These are phyloP conservation scores for Ophioninae sp. DNA, from an alignment of 2,888 invertebrate species.

Conservation along the genomic window DNA sequence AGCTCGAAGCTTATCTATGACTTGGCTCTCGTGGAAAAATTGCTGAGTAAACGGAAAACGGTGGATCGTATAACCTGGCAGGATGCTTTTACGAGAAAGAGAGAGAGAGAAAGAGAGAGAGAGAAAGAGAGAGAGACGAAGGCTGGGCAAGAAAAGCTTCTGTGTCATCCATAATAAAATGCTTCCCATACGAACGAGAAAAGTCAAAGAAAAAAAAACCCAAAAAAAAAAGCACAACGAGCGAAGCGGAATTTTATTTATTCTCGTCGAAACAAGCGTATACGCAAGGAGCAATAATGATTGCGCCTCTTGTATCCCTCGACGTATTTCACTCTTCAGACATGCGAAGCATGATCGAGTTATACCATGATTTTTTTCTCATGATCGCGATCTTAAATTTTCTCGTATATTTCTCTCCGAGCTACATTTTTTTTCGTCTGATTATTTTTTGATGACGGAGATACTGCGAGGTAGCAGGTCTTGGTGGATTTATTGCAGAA, in stretches of 20 bases:
- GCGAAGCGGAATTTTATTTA: background rate
- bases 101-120: slow-evolving; percentile 1
- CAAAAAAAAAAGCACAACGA: background rate
- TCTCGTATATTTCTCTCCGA: no score
- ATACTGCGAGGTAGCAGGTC: no score
- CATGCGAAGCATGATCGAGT: background rate
- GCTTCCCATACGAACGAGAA: slow-evolving; percentile 10
- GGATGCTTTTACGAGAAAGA: slow-evolving; percentile 57
- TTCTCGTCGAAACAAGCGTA: background rate
- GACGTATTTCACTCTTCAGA: background rate
- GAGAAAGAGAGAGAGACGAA: background rate
- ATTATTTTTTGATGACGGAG: no score
- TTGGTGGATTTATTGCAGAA: no score
- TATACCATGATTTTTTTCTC: background rate
- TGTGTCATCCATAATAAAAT: slow-evolving; percentile 43
- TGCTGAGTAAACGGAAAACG: slow-evolving; percentile 64
- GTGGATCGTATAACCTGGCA: slow-evolving; percentile 61
- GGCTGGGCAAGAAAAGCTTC: slow-evolving; percentile 25
- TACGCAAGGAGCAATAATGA: background rate
- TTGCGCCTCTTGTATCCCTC: background rate
- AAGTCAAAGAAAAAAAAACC: background rate
- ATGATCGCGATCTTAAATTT: background rate
- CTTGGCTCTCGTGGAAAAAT: slow-evolving; percentile 63
- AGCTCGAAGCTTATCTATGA: slow-evolving; percentile 62
- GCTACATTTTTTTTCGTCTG: no score